A percentile compares a stretch with the other conserved stretches of the same genome.
These are phyloP conservation scores for Pterophyllum scalare DNA, from an alignment of 2,113 vertebrate species.

Conservation along the genomic window DNA sequence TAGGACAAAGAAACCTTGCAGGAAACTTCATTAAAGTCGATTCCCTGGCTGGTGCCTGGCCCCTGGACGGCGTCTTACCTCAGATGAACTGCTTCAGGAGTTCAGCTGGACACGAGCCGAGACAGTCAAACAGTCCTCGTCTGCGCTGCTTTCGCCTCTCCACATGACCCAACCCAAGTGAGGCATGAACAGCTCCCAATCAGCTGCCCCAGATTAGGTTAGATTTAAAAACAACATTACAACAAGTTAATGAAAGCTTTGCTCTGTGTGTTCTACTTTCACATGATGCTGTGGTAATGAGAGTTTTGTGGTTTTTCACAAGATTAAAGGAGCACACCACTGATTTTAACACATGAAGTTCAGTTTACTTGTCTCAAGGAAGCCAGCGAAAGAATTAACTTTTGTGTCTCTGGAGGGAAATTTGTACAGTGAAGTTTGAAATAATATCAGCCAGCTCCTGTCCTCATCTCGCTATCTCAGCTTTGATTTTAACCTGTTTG, in stretches of 20 bases:
- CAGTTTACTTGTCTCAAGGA: background rate
- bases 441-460: background rate
- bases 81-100: background rate
- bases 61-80: background rate
- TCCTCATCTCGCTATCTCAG: background rate
- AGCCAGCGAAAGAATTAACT: background rate
- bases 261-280: background rate
- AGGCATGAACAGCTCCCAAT: background rate
- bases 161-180: background rate
- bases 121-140: background rate
- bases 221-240: background rate
- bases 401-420: background rate
- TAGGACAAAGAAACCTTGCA: slow-evolving; percentile 10
- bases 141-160: background rate
- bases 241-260: background rate
- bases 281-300: background rate
- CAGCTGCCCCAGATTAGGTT: background rate
- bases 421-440: background rate
- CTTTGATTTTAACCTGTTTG: background rate
- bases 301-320: background rate
- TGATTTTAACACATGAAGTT: background rate
- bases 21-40: background rate
- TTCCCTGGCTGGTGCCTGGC: slow-evolving; percentile 9
- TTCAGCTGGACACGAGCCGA: background rate
- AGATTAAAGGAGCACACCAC: background rate